Base-by-base conservation (phyloP, 37 sponge, comb jelly and placozoan genomes). In the Halichondria panicea region DNA sequence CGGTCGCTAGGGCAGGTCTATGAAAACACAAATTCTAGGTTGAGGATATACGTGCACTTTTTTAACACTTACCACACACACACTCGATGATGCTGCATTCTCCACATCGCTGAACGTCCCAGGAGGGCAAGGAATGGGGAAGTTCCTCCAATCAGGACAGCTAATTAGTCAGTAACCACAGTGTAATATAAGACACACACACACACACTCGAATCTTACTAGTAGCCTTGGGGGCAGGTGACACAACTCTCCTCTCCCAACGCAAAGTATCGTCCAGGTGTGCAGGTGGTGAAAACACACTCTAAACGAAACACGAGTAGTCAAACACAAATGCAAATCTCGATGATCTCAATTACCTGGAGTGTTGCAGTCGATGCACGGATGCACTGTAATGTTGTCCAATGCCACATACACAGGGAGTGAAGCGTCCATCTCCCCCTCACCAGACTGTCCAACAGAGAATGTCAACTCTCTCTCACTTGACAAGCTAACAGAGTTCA, bases 191-290 rank as follows among this genome's bases (percentile, higher is more conserved):
- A 18, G 72, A 36, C 33, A 30, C 3, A 33, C 3, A 38, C 60
- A 58, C 60, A 41, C 12, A 53, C 30, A 27, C 9, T 8, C 24
- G 9, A 53, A 3, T 75, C 83, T n/a, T 69, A 84, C 84, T 76
- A 84, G 77, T 84, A 69, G 8, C 84, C 84, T 19, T n/a, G 52
- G 1, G 84, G 84, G 43, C 84, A 84, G 28, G 41, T 36, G n/a
- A 67, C 3, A 43, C 84, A 84, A 32, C 57, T 65, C 15, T 75
- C 77, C 43, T 68, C 69, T 4, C 19, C 53, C 18, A 84, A 63
- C 21, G 84, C 67, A 32, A 61, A 76, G 40, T 76, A 76, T 60
- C 59, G 50, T 13, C 77, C 84, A 46, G 76, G 77, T 24, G 76
- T 34, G 43, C 84, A 84, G 4, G 77, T 62, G 4, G 73, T 32